Percentiles rank a stretch among this genome's conserved stretches.
Evolutionary conservation across 2,113 vertebrate genomes (phyloP).

Genomic region (Grammomys surdaster): DNA sequence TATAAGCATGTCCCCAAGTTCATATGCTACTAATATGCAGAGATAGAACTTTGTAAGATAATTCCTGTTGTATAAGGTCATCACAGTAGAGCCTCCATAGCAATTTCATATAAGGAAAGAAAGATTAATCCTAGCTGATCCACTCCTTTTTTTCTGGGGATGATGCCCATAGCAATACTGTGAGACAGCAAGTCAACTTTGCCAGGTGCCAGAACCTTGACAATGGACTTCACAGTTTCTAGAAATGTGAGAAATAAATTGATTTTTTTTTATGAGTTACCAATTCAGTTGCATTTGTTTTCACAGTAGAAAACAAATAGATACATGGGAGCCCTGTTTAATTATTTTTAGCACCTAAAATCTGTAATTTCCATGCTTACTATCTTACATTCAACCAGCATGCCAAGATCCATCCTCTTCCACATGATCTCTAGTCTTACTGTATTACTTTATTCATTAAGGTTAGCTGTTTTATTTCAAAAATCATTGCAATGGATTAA

Average conservation of each 20-base stretch:
- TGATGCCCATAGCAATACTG: background rate
- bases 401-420: background rate
- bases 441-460: background rate
- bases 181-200: background rate
- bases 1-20: background rate
- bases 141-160: no score
- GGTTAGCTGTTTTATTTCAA: background rate
- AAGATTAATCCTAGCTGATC: background rate
- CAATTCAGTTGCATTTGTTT: background rate
- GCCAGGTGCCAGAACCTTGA: background rate
- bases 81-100: rapidly evolving
- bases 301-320: background rate
- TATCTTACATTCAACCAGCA: background rate
- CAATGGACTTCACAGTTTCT: no score
- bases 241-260: background rate
- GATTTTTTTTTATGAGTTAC: background rate
- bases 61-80: background rate
- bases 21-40: background rate
- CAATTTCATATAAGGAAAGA: background rate
- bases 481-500: background rate
- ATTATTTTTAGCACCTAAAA: background rate
- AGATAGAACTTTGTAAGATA: background rate
- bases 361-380: background rate
- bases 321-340: background rate
- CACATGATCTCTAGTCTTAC: background rate